Percentiles rank a stretch among this genome's conserved stretches.
These are phyloP conservation scores for Talpa occidentalis DNA, from an alignment of 2,113 vertebrate genomes.

Conservation along the genomic window DNA sequence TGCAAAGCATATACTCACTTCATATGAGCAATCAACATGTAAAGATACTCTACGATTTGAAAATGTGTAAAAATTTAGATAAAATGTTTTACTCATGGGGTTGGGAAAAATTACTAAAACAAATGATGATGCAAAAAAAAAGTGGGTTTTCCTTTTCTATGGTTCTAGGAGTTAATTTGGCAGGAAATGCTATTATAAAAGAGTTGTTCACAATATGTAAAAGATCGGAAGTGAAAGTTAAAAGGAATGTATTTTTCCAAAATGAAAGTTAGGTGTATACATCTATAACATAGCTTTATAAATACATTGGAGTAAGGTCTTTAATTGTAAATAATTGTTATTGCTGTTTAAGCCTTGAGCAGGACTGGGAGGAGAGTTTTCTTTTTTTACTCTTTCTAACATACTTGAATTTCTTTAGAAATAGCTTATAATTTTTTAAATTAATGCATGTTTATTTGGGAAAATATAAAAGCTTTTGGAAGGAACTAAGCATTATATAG, in stretches of 20 bases:
- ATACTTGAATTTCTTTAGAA: neutral
- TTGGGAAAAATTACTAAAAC: neutral
- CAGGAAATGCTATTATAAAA: neutral
- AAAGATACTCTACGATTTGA: neutral
- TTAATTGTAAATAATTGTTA: neutral
- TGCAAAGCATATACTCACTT: neutral
- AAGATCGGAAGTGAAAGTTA: neutral
- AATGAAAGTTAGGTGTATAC: neutral
- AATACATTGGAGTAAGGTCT: neutral
- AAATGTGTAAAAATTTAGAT: neutral
- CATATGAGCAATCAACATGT: neutral
- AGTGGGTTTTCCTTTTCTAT: neutral
- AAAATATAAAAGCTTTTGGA: constrained; percentile 11
- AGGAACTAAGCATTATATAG: neutral
- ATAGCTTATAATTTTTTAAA: neutral
- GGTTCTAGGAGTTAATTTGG: neutral
- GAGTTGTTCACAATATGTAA: neutral
- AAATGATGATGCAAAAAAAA: neutral
- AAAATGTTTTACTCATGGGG: neutral
- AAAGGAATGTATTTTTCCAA: neutral
- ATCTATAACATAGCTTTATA: constrained; percentile 5
- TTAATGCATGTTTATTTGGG: neutral
- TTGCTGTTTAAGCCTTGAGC: neutral
- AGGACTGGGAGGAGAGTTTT: neutral
- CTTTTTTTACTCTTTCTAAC: neutral